Base-by-base conservation (phyloP, 35 echinoderm and acorn worm genomes). In the Chiridota heheva region DNA sequence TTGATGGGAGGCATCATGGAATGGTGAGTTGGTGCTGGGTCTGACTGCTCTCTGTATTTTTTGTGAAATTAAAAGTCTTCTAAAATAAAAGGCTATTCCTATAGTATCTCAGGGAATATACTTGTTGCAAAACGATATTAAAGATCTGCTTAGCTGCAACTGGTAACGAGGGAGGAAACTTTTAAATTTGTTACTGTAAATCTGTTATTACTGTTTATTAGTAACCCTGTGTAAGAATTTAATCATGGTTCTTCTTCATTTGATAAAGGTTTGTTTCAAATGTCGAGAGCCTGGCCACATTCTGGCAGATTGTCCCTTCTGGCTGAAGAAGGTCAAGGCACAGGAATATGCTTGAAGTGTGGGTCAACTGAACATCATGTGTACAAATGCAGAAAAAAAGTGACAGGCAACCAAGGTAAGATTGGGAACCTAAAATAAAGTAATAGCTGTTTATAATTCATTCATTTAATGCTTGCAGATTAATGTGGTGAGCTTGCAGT, bases 231-330 rank as follows among this genome's bases (percentile, higher is more conserved):
- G 16, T 62, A 1, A 44, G 2, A 4, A 46, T 70, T 28, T 38
- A 31, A 25, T 47, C 26, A 43, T 44, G 36, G 25, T 37, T 75
- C 26, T 72, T 33, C 37, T 38, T 74, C 5, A 32, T 27, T 22
- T 13, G 72, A 18, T 24, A 40, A 29, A 92, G 90, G 77, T 92
- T 29, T 92, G 90, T 80, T 92, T 74, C 51, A 74, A 92, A 12
- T 92, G 90, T 53, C 82, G 90, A 18, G 55, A 92, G 58, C 28
- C 90, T 30, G 90, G 90, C 42, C 90, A 92, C 71, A 84, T 82
- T 40, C 76, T 92, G 29, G 76, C 90, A 20, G 90, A 92, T 27
- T 92, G 90, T 60, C 90, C 90, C 22, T 77, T 59, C 30, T 73
- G 29, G 67, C 13, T 1, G 83, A 86, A 28, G 58, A 60, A 8